phyloP scores from a whole-genome alignment of 2,797 vertebrate genomes.

The Mus caroli region DNA sequence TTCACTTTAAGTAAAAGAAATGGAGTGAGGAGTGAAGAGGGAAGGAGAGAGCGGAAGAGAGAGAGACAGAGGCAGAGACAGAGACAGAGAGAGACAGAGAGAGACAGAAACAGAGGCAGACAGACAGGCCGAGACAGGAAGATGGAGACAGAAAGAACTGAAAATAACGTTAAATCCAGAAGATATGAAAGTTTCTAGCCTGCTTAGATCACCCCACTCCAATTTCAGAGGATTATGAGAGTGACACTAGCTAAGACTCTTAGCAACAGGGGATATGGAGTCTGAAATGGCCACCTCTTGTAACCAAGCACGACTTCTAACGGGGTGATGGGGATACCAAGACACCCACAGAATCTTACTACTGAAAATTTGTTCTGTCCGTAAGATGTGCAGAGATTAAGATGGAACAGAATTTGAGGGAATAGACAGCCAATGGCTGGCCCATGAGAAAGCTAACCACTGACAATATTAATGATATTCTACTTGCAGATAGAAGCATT shows the following conservation, averaged over 20 bases:
- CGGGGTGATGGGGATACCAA: background rate
- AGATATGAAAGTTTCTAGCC: background rate
- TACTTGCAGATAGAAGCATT: background rate
- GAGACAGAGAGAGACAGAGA: background rate
- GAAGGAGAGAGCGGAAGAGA: background rate
- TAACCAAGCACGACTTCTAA: background rate
- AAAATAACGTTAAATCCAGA: background rate
- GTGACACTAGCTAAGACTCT: background rate
- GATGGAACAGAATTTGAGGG: background rate
- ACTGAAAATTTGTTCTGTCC: background rate
- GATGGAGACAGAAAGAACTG: background rate
- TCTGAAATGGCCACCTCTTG: background rate
- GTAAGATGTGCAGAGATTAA: background rate
- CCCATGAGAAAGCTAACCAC: background rate
- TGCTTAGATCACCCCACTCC: background rate
- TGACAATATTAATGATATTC: background rate
- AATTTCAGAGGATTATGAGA: background rate
- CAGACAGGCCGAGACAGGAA: background rate
- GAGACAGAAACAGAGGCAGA: background rate
- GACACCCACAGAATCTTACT: background rate
- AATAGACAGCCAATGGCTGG: background rate
- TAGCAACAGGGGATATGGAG: background rate
- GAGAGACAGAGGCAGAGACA: background rate
- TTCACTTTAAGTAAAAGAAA: constrained; percentile 34
- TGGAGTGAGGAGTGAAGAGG: background rate